Evolutionary conservation across 2,888 invertebrate species (phyloP).

Genomic region (Pandemis heparana): DNA sequence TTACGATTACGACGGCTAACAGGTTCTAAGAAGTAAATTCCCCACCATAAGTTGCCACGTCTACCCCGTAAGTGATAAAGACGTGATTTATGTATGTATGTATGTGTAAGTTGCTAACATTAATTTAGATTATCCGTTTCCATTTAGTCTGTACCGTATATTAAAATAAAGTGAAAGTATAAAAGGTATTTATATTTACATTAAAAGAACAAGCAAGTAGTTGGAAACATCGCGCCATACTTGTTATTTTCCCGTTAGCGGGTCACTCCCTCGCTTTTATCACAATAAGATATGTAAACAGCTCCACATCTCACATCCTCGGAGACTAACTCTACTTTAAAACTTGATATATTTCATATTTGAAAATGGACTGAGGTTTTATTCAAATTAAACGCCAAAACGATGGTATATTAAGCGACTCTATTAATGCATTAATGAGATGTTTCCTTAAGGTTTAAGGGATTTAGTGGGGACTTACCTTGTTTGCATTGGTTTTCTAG

Average conservation of each 20-base stretch:
- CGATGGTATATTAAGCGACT: not conserved
- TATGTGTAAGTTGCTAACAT: too few species aligned
- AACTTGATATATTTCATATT: slow-evolving; percentile 5
- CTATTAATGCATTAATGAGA: too few species aligned
- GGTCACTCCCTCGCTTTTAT: slow-evolving; percentile 43
- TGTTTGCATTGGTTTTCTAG: slow-evolving; percentile 89
- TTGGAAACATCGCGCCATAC: slow-evolving; percentile 11
- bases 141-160: too few species aligned
- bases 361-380: not conserved
- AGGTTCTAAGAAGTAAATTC: too few species aligned
- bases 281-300: slow-evolving; percentile 35
- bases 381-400: not conserved
- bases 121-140: too few species aligned
- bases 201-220: not conserved
- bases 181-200: too few species aligned
- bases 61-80: too few species aligned
- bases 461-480: slow-evolving; percentile 70
- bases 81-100: too few species aligned
- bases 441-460: not conserved
- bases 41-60: too few species aligned
- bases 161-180: too few species aligned
- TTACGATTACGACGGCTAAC: too few species aligned
- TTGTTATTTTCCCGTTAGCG: slow-evolving; percentile 34
- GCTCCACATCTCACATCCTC: slow-evolving; percentile 18
- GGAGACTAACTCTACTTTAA: not conserved